Base-by-base conservation (phyloP, 2,797 vertebrate genomes). In the Lacerta viridis region DNA sequence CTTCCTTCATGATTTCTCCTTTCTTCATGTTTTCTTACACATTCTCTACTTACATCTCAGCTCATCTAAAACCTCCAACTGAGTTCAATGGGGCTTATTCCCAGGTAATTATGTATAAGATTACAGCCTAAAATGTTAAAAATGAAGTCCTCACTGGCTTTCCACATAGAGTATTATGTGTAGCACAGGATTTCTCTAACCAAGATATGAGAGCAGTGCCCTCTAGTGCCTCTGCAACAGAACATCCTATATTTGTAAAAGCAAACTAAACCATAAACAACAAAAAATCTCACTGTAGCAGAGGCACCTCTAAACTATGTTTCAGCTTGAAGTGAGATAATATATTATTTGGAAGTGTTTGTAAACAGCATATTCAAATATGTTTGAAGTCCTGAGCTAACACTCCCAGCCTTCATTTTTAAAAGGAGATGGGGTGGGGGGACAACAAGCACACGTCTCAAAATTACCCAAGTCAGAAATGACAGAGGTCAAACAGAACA, bases 201-300 rank as follows among this genome's bases (percentile, higher is more conserved):
- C 29, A 50, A 88, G 29, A 84, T 4, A 80, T 79, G 50, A 68
- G 61, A 74, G 29, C 33, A 89, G 83, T 69, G 88, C 88, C 88
- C 69, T 81, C 88, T 89, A 81, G 83, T 85, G 88, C 43, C 59
- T 55, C 23, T 88, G 61, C 6, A 68, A 41, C 39, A 75, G 59
- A 75, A 66, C 20, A 74, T 6, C 68, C 8, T 46, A 18, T 46
- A 4, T 83, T 69, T 55, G 75, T 39, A 13, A 68, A 83, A 82
- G 68, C 5, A 36, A 43, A 25, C 10, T 33, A 10, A 55, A 20
- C 23, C 23, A 41, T 43, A 81, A 7, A 66, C n/a, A 64, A 64
- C 81, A 87, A 61, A 82, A 39, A n/a, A 27, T 36, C 11, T 36
- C 71, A 82, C 5, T 66, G 29, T 15, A 80, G 33, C 17, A 86